Base-by-base conservation (phyloP, 2,888 invertebrate genomes). In the Mesopsocus fuscifrons region DNA sequence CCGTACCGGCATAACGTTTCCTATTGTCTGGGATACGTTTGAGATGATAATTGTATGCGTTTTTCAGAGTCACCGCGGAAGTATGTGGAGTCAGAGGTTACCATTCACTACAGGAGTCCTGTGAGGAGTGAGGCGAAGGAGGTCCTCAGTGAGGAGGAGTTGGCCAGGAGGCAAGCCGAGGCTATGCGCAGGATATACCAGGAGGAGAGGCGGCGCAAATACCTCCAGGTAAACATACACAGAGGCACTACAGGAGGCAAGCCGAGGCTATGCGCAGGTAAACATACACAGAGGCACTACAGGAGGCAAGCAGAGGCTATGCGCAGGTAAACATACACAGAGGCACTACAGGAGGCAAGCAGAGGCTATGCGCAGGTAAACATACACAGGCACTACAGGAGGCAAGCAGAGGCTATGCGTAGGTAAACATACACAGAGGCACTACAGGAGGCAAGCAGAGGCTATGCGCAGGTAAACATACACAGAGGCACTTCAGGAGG, bases 21-120 rank as follows among this genome's bases (percentile, higher is more conserved):
- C n/a, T n/a, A n/a, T n/a, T n/a, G n/a, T n/a, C n/a, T n/a, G n/a
- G n/a, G n/a, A n/a, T n/a, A n/a, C n/a, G n/a, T n/a, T n/a, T n/a
- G n/a, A n/a, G n/a, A n/a, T n/a, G n/a, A n/a, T n/a, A n/a, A n/a
- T n/a, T n/a, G n/a, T n/a, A n/a, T n/a, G n/a, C n/a, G 26, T 26
- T 6, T 26, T 26, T 9, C 61, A 87, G 87, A 84, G 68, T 83
- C 85, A 54, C 83, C 84, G 42, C 75, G 83, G 58, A 80, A 81
- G 53, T 89, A 87, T 69, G 78, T 85, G 60, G 87, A 87, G 66
- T 80, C 84, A 60, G 87, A 89, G 63, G 89, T 91, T 57, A 91
- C 88, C 61, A 87, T 91, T 61, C 89, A 89, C 66, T 91, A 88
- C 69, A 73, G 82, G 59, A 82, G 80, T 50, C 89, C 91, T 46